phyloP scores from a whole-genome alignment of 2,888 invertebrate genomes.

The Brassicogethes aeneus region DNA sequence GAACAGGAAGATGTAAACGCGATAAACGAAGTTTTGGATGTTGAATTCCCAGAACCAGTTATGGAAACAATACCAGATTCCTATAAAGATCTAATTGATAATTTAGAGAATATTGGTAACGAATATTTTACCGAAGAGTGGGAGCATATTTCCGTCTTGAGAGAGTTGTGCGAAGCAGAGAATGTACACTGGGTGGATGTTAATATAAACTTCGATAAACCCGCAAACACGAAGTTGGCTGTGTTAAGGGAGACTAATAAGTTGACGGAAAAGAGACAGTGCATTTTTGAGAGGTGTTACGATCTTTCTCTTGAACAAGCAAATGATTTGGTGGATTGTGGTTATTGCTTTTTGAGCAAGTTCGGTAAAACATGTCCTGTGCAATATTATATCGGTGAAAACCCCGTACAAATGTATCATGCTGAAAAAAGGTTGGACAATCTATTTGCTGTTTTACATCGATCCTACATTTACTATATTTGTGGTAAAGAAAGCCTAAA shows the following conservation, averaged over 20 bases:
- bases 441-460: conserved; percentile 49
- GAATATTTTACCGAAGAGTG: conserved; percentile 44
- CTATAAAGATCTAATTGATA: conserved; percentile 16
- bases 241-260: conserved; percentile 27
- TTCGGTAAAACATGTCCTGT: conserved; percentile 60
- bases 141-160: conserved; percentile 38
- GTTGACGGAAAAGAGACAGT: conserved; percentile 42
- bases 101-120: conserved; percentile 41
- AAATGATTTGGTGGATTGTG: conserved; percentile 47
- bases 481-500: conserved; percentile 41
- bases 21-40: conserved; percentile 33
- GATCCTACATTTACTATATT: conserved; percentile 52
- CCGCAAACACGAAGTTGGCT: conserved; percentile 27
- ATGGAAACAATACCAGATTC: conserved; percentile 26
- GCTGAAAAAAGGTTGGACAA: conserved; percentile 38
- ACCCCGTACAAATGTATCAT: conserved; percentile 45
- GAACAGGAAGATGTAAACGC: conserved; percentile 45
- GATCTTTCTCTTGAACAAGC: conserved; percentile 46
- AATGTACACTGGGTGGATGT: conserved; percentile 43
- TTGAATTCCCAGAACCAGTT: conserved; percentile 43
- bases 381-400: conserved; percentile 44
- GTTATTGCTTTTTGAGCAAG: conserved; percentile 53
- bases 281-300: conserved; percentile 50
- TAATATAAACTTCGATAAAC: conserved; percentile 36
- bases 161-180: conserved; percentile 37